These are phyloP conservation scores for Lithophane semibrunnea DNA, from an alignment of 2,888 invertebrate genomes.

Conservation along the genomic window DNA sequence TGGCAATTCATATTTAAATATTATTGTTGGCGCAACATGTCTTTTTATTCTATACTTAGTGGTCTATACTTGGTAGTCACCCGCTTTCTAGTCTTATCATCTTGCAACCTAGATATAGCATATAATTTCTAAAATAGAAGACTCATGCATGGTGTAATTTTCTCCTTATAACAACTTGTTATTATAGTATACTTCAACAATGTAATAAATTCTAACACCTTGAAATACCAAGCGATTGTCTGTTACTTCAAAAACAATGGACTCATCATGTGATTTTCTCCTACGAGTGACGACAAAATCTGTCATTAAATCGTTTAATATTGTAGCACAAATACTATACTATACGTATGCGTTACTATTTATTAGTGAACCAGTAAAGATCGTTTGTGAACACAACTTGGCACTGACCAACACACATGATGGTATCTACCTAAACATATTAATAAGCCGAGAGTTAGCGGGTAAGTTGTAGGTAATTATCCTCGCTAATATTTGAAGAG, in stretches of 20 bases:
- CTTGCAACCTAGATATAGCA: too few species aligned
- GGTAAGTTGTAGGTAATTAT: neutral
- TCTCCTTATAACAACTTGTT: too few species aligned
- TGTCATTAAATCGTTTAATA: neutral
- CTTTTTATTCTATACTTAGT: too few species aligned
- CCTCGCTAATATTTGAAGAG: neutral
- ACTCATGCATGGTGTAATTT: too few species aligned
- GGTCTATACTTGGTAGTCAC: too few species aligned
- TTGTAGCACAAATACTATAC: neutral
- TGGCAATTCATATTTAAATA: too few species aligned
- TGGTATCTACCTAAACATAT: conserved; percentile 13
- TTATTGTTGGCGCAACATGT: too few species aligned
- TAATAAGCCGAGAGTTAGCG: neutral
- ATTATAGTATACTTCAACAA: neutral
- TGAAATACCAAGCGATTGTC: neutral
- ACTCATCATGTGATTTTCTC: neutral
- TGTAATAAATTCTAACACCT: neutral
- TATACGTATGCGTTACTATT: neutral
- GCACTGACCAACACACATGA: conserved; percentile 21
- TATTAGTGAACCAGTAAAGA: conserved; percentile 6
- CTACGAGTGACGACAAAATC: neutral
- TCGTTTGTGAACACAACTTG: conserved; percentile 28
- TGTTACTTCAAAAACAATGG: neutral
- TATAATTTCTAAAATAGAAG: too few species aligned
- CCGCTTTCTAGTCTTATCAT: too few species aligned